These are phyloP conservation scores for Euura lappo DNA, from an alignment of 1,140 invertebrate genomes.

Conservation along the genomic window DNA sequence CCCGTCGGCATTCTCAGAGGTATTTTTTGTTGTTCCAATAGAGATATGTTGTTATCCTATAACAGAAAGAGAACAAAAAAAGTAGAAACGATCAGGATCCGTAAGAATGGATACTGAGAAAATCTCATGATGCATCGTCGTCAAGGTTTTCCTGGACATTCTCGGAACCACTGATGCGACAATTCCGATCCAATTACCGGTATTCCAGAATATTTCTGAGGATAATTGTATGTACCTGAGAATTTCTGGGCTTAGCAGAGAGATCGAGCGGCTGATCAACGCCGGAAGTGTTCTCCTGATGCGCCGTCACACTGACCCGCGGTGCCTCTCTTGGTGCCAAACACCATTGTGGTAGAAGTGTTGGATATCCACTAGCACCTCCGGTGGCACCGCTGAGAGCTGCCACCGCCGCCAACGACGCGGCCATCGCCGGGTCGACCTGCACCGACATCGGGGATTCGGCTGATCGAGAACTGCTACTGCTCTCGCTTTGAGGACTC, in stretches of 20 bases:
- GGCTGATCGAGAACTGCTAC: conserved; percentile 59
- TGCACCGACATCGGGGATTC: conserved; percentile 62
- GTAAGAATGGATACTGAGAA: too few relatives aligned
- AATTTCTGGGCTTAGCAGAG: conserved; percentile 71
- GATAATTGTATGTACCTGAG: conserved; percentile 47
- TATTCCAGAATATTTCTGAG: too few relatives aligned
- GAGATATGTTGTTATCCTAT: conserved; percentile 60
- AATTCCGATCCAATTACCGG: too few relatives aligned
- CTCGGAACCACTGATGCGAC: too few relatives aligned
- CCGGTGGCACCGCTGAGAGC: conserved; percentile 62
- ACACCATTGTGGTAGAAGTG: conserved; percentile 65
- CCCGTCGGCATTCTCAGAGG: conserved; percentile 60
- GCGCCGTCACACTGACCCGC: conserved; percentile 58
- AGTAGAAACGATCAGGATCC: too few relatives aligned
- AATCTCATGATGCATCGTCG: too few relatives aligned
- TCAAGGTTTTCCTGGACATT: too few relatives aligned
- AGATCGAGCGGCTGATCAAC: conserved; percentile 80
- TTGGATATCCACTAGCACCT: conserved; percentile 52
- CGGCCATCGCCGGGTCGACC: conserved; percentile 64
- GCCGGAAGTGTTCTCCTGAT: conserved; percentile 57
- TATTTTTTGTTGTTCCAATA: conserved; percentile 61
- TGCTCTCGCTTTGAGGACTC: conserved; percentile 61
- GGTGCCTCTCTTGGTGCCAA: conserved; percentile 58
- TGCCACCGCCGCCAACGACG: conserved; percentile 67
- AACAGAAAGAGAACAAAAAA: conserved; percentile 7